Conservation (phyloP, 2,888 invertebrate genomes). For the Hyppa rectilinea region DNA sequence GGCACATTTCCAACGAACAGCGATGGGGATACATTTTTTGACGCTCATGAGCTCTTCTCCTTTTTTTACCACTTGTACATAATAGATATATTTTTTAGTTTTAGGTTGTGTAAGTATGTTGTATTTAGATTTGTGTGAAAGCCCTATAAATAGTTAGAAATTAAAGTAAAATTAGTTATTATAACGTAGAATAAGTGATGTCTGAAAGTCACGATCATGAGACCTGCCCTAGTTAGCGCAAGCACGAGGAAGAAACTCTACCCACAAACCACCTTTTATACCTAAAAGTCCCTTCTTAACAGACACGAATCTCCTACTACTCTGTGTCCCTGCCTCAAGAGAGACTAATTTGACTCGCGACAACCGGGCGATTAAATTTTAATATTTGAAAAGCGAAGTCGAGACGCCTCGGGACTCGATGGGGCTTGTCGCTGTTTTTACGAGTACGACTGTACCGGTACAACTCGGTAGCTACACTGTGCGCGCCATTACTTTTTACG, state of each 20-base stretch:
- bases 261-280: background rate
- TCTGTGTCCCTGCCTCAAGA: constrained; percentile 84
- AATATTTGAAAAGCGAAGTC: constrained; percentile 90
- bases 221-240: too few relatives aligned
- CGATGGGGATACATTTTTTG: too few relatives aligned
- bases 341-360: constrained; percentile 90
- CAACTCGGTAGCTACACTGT: constrained; percentile 62
- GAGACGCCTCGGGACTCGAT: constrained; percentile 79
- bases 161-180: too few relatives aligned
- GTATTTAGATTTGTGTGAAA: too few relatives aligned
- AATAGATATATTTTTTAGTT: too few relatives aligned
- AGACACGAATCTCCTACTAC: constrained; percentile 27
- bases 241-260: background rate
- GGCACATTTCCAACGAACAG: too few relatives aligned
- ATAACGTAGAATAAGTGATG: too few relatives aligned
- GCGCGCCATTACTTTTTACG: constrained; percentile 65
- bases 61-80: too few relatives aligned
- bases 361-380: constrained; percentile 91
- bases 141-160: too few relatives aligned
- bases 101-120: too few relatives aligned
- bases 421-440: constrained; percentile 83
- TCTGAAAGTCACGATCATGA: too few relatives aligned
- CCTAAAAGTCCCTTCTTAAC: constrained; percentile 25
- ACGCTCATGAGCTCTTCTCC: too few relatives aligned
- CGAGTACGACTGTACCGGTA: constrained; percentile 73